Evolutionary conservation across 2,888 invertebrate species (phyloP).

Genomic region (Nebria brevicollis): DNA sequence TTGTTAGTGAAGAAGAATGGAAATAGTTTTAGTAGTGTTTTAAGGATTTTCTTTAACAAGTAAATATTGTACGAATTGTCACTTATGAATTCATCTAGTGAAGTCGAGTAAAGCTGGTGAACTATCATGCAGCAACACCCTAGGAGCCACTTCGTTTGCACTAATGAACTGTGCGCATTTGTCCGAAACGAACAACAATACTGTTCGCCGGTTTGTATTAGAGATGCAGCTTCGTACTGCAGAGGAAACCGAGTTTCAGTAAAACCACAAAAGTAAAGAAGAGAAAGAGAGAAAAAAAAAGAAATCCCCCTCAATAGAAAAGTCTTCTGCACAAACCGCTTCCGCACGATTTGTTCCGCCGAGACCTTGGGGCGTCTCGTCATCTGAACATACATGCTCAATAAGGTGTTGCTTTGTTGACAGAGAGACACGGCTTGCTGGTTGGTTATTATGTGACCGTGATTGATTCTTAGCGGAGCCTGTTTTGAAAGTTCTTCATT

Average conservation of each 20-base stretch:
- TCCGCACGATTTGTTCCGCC: too few species aligned
- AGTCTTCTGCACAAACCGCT: too few species aligned
- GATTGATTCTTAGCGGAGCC: constrained; percentile 36
- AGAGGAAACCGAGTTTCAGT: too few species aligned
- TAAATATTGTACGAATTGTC: neutral
- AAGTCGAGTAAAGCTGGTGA: neutral
- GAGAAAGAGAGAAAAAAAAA: too few species aligned
- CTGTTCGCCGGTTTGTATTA: neutral
- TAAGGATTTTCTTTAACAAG: too few species aligned
- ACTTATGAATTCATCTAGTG: neutral
- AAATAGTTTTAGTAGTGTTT: too few species aligned
- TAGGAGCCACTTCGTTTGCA: neutral
- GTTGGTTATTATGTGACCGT: constrained; percentile 10
- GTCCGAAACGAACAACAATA: neutral
- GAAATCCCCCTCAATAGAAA: too few species aligned
- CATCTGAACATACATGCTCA: neutral
- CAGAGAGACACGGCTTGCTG: constrained; percentile 11
- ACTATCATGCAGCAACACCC: neutral
- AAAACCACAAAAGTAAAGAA: too few species aligned
- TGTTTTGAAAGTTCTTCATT: constrained; percentile 48
- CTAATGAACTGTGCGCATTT: neutral
- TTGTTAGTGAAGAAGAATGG: too few species aligned
- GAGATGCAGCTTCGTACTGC: neutral
- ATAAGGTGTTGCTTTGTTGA: neutral
- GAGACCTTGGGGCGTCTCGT: neutral